Conservation (phyloP, 2,888 invertebrate species). For the Thymelicus lineola region DNA sequence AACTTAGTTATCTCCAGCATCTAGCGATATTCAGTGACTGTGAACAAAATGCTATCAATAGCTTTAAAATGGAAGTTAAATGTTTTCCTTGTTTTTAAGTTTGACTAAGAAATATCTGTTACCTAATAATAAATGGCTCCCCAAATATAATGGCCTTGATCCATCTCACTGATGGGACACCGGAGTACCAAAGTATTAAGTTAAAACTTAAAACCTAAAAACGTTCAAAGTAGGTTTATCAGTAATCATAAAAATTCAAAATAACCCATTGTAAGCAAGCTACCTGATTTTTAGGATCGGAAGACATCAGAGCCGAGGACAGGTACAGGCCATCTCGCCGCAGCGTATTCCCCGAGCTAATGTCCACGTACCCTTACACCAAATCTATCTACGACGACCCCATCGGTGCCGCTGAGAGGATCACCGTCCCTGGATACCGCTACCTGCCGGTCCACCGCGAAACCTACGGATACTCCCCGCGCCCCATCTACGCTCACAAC, state of each 20-base stretch:
- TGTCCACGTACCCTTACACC: slow-evolving; percentile 90
- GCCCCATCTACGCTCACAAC: slow-evolving; percentile 94
- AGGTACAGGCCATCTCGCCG: slow-evolving; percentile 89
- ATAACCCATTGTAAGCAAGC: neutral
- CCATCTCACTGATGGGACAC: neutral
- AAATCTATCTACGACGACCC: slow-evolving; percentile 96
- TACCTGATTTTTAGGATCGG: slow-evolving; percentile 86
- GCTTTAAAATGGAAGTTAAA: too few species aligned
- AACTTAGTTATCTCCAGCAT: too few species aligned
- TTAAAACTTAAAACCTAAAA: neutral
- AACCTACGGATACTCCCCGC: slow-evolving; percentile 95
- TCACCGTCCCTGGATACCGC: slow-evolving; percentile 95
- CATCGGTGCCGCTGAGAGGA: slow-evolving; percentile 91
- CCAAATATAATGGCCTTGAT: neutral
- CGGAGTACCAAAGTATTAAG: neutral
- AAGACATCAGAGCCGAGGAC: slow-evolving; percentile 96
- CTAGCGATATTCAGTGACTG: too few species aligned
- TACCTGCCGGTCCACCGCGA: slow-evolving; percentile 96
- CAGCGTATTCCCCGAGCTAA: slow-evolving; percentile 91
- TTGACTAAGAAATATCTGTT: too few species aligned
- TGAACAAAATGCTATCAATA: too few species aligned
- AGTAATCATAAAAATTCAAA: neutral
- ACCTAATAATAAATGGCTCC: too few species aligned
- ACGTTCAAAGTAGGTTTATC: too few species aligned
- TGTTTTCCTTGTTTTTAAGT: too few species aligned